Conservation (phyloP, 1,140 invertebrate genomes). For the Bradynema listronoti region DNA sequence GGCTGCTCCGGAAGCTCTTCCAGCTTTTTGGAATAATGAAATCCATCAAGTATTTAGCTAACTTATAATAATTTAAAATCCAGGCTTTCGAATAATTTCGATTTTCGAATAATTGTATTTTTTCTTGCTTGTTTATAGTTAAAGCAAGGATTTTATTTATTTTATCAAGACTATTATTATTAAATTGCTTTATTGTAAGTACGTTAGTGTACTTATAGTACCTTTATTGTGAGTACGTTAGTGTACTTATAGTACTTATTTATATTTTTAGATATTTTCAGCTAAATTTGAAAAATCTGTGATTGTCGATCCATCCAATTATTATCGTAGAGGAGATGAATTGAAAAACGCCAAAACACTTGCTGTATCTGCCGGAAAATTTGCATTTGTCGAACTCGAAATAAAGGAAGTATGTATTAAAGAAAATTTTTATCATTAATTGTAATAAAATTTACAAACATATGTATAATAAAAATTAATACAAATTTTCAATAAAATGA, state of each 20-base stretch:
- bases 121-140: constrained; percentile 1
- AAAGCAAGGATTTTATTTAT: too few relatives aligned
- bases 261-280: constrained; percentile 27
- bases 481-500: too few relatives aligned
- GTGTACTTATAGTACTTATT: background rate
- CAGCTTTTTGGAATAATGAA: constrained; percentile 51
- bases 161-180: too few relatives aligned
- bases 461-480: too few relatives aligned
- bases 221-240: too few relatives aligned
- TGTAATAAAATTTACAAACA: too few relatives aligned
- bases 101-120: background rate
- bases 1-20: constrained; percentile 40
- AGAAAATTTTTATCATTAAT: too few relatives aligned
- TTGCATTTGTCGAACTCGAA: constrained; percentile 29
- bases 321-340: constrained; percentile 41
- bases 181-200: too few relatives aligned
- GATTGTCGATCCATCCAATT: constrained; percentile 26
- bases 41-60: too few relatives aligned
- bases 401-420: constrained; percentile 22
- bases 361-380: constrained; percentile 43
- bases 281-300: constrained; percentile 43
- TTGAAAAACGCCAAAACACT: constrained; percentile 22
- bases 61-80: too few relatives aligned
- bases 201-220: too few relatives aligned
- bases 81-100: background rate